A percentile compares a stretch with the other conserved stretches of the same genome.
Conservation (phyloP, 2,797 vertebrate species). For the Alauda arvensis region DNA sequence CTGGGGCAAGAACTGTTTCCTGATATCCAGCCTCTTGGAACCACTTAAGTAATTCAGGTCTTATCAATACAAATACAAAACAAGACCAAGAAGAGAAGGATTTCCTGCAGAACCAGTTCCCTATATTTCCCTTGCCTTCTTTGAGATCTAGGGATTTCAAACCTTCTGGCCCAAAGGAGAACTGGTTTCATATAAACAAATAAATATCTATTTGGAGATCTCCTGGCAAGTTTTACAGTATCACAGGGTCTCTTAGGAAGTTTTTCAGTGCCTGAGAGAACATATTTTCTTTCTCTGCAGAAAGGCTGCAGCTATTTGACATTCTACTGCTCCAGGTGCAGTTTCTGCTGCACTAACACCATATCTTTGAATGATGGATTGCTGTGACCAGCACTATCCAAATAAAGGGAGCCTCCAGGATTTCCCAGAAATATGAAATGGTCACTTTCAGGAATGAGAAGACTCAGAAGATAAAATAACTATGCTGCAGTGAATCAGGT, state of each 20-base stretch:
- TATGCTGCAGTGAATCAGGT: background rate
- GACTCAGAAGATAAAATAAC: background rate
- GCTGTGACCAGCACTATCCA: background rate
- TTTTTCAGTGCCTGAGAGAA: background rate
- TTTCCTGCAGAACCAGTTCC: background rate
- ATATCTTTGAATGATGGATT: background rate
- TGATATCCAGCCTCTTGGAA: background rate
- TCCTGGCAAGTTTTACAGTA: background rate
- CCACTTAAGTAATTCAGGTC: background rate
- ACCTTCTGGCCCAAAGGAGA: background rate
- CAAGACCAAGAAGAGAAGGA: background rate
- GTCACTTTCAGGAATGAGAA: background rate
- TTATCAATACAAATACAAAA: background rate
- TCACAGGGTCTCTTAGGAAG: background rate
- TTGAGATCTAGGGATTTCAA: background rate
- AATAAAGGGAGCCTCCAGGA: background rate
- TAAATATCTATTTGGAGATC: background rate
- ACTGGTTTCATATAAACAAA: background rate
- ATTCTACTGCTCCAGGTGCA: background rate
- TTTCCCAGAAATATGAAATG: background rate
- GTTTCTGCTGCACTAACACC: background rate
- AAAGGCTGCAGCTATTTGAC: background rate
- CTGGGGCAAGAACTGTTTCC: background rate
- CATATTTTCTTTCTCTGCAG: background rate
- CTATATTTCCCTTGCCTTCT: background rate